Evolutionary conservation across 2,888 invertebrate species (phyloP).

Genomic region (Nasonia oneida): DNA sequence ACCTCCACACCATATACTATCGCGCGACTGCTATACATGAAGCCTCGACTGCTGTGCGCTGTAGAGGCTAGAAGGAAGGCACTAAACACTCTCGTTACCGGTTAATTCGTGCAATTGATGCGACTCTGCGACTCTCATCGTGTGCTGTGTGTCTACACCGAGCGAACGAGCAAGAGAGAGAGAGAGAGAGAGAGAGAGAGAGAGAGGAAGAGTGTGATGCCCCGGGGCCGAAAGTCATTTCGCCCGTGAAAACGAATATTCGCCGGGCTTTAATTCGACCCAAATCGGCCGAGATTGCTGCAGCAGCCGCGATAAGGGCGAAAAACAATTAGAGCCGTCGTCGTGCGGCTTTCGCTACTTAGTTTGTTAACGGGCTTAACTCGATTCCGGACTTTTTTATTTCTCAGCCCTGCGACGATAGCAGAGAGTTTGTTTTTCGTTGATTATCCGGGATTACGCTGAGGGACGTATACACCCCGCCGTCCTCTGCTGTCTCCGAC

Average conservation of each 20-base stretch:
- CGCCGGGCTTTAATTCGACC: constrained; percentile 34
- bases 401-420: background rate
- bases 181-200: background rate
- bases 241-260: constrained; percentile 52
- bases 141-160: background rate
- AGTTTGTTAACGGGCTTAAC: constrained; percentile 8
- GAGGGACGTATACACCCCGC: background rate
- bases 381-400: background rate
- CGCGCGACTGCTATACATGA: background rate
- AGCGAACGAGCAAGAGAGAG: background rate
- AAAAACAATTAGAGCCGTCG: constrained; percentile 38
- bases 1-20: background rate
- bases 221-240: constrained; percentile 47
- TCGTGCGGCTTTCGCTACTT: constrained; percentile 9
- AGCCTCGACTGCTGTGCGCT: background rate
- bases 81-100: constrained; percentile 59
- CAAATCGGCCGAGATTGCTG: constrained; percentile 52
- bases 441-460: background rate
- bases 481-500: background rate
- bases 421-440: background rate
- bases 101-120: constrained; percentile 67
- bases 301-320: constrained; percentile 19
- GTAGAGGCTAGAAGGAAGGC: constrained; percentile 10
- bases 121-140: constrained; percentile 51
- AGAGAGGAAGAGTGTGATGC: background rate